Conservation (phyloP, 2,113 vertebrate species). For the Pelecanoides urinatrix region DNA sequence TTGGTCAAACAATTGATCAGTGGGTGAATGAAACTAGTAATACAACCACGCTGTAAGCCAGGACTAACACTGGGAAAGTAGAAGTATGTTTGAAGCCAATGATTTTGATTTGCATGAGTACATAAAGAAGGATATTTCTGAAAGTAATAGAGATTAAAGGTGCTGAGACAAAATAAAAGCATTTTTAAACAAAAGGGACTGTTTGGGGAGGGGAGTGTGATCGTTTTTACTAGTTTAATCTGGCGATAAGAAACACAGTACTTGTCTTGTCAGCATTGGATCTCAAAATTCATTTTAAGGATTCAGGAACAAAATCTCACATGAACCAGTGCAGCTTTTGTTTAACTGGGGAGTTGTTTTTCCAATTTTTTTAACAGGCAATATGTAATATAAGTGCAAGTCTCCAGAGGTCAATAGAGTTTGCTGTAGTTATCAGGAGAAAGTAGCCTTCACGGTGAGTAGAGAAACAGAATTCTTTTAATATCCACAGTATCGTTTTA, state of each 20-base stretch:
- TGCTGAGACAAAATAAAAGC: neutral
- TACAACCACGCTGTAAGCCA: neutral
- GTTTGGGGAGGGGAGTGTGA: neutral
- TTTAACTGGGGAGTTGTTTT: neutral
- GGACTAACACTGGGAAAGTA: neutral
- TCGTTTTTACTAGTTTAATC: neutral
- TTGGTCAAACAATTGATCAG: neutral
- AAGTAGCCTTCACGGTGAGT: neutral
- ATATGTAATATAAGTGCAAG: neutral
- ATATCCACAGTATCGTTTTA: neutral
- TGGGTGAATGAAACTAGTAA: neutral
- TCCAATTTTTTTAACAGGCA: neutral
- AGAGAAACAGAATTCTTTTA: neutral
- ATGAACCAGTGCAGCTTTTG: neutral
- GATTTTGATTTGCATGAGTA: conserved; percentile 1
- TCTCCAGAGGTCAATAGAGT: conserved; percentile 12
- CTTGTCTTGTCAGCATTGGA: neutral
- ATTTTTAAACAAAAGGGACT: neutral
- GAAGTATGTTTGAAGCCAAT: neutral
- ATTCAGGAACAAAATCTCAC: neutral
- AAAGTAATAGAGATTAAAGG: conserved; percentile 2
- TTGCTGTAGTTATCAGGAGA: conserved; percentile 1
- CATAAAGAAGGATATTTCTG: neutral
- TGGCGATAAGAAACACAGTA: neutral
- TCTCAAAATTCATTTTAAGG: neutral